Evolutionary conservation across 2,797 vertebrate genomes (phyloP), one percentile per base, ranked within the genome.

Genomic region (Tokudaia tokunoshimensis): DNA sequence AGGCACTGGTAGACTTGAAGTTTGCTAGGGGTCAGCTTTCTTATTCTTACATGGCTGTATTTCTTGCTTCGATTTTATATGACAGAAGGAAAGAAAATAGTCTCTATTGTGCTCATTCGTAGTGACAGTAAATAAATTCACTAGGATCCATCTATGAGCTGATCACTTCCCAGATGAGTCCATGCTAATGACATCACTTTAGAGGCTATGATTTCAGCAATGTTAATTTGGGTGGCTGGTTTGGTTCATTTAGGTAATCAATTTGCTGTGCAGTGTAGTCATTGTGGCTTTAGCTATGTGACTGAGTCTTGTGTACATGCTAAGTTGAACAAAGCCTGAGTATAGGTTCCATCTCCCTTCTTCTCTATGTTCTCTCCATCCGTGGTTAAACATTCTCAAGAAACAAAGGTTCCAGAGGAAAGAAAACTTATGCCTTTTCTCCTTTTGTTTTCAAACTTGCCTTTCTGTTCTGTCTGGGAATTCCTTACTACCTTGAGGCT

Each of bases 311-410:
- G 22, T 72, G 29, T 37, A 29, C 63, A 61, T 1, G 2, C 3
- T 0, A 65, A 7, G 3, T 41, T 50, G 55, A 91, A 34, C 2
- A 86, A 55, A 88, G 6, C 9, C 50, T 31, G 65, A 50, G 78
- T 72, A 81, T 55, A 84, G 24, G 74, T 59, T 65, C 7, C 75
- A 6, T 44, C 47, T 6, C 10, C 5, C 11, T 65, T 55, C 8
- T 81, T 95, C 11, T 10, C n/a, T 31, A 15, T 75, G 3, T 19
- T 12, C 6, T 37, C 3, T 65, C 37, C 11, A 75, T 13, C 17
- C n/a, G 81, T 78, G 91, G 29, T 26, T 88, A 44, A 75, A 52
- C 44, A 15, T 92, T 90, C 44, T 70, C 24, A 95, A 76, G 44
- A 44, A 15, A 29, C 47, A 88, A 80, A 55, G 11, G 0, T 0